Evolutionary conservation across 2,797 vertebrate species (phyloP).

Genomic region (Setipinna tenuifilis): DNA sequence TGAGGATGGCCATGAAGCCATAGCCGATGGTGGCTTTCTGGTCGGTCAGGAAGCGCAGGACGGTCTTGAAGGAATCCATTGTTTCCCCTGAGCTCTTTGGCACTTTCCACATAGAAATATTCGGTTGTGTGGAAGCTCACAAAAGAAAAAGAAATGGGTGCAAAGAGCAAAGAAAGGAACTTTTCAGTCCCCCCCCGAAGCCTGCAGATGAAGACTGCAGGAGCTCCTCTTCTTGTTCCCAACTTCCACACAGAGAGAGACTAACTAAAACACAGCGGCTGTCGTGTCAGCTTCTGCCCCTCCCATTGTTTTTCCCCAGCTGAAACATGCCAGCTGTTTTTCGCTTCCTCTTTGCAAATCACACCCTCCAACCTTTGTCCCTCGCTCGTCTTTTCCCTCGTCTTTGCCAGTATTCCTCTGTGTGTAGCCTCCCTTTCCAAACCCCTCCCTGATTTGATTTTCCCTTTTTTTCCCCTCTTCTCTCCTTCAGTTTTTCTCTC

Average conservation of each 20-base stretch:
- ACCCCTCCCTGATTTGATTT: neutral
- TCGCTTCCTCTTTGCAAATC: conserved; percentile 21
- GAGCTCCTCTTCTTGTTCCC: conserved; percentile 28
- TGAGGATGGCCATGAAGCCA: conserved; percentile 89
- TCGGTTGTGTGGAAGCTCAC: no score
- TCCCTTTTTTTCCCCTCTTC: neutral
- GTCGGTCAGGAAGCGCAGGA: conserved; percentile 83
- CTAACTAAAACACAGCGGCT: conserved; percentile 46
- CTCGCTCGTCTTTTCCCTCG: conserved; percentile 53
- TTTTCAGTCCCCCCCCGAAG: neutral
- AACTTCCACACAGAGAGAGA: conserved; percentile 32
- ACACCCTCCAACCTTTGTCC: conserved; percentile 16
- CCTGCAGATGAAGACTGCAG: neutral
- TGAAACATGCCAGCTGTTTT: neutral
- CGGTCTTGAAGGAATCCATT: conserved; percentile 85
- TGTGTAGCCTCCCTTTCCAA: conserved; percentile 15
- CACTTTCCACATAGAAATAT: neutral
- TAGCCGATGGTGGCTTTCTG: conserved; percentile 89
- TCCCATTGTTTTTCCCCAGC: conserved; percentile 51
- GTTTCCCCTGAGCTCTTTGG: conserved; percentile 22
- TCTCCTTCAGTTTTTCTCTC: conserved; percentile 19
- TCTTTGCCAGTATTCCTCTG: neutral
- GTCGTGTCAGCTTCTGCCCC: conserved; percentile 44
- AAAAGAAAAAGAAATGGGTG: no score
- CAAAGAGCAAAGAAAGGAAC: neutral